Conservation (phyloP, 1,140 invertebrate species). For the Solenopsis invicta region DNA sequence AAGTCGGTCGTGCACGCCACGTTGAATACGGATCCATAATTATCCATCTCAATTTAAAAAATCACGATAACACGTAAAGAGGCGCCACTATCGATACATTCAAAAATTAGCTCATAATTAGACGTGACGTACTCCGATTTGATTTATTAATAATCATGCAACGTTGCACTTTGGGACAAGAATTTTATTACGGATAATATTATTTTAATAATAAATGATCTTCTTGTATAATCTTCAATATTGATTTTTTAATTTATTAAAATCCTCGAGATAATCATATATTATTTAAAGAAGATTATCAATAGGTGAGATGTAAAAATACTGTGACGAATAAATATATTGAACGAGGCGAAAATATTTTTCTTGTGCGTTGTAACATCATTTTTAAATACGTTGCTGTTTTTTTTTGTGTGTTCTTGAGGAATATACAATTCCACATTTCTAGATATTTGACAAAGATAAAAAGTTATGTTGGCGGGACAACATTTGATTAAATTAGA, state of each 20-base stretch:
- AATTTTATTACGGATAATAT: not conserved
- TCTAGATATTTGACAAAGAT: not conserved
- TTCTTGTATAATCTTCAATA: not conserved
- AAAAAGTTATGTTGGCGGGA: not conserved
- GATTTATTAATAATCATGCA: not conserved
- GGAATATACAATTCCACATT: not conserved
- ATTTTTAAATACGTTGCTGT: no score
- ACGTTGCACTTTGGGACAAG: not conserved
- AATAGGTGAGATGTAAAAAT: no score
- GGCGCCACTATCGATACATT: not conserved
- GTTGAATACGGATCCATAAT: conserved; percentile 33
- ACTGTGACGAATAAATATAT: no score
- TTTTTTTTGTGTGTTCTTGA: no score
- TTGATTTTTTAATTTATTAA: not conserved
- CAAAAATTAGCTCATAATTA: not conserved
- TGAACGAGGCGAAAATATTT: not conserved
- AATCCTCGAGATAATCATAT: no score
- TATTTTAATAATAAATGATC: conserved; percentile 4
- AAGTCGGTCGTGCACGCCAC: conserved; percentile 31
- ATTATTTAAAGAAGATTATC: no score
- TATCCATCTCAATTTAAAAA: conserved; percentile 26
- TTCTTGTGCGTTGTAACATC: not conserved
- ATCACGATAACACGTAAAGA: not conserved
- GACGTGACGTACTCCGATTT: not conserved
- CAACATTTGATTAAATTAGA: not conserved